Conservation (phyloP, 1,140 invertebrate species). For the Drosophila guanche region DNA sequence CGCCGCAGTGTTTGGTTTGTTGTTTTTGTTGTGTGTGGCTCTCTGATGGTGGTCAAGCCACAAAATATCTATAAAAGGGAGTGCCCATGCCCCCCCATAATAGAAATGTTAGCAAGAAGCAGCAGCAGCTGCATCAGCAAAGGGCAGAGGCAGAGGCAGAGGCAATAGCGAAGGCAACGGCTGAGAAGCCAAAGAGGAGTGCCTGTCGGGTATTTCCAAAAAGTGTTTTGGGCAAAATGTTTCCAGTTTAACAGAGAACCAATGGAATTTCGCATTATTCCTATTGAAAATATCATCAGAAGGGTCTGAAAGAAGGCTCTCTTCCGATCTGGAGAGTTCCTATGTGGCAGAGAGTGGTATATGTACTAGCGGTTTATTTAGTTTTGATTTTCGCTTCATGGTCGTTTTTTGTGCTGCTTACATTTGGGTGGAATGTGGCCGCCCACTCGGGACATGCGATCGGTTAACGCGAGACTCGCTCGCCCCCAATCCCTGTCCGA, state of each 20-base stretch:
- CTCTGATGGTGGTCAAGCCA: slow-evolving; percentile 53
- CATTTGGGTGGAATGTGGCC: slow-evolving; percentile 32
- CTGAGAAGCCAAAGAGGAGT: slow-evolving; percentile 2
- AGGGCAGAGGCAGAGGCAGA: slow-evolving; percentile 7
- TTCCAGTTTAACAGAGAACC: no score
- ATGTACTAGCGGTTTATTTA: slow-evolving; percentile 22
- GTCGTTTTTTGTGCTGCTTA: slow-evolving; percentile 13
- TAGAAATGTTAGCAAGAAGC: slow-evolving; percentile 51
- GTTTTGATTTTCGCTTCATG: slow-evolving; percentile 30
- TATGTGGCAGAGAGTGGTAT: neutral
- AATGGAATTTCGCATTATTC: no score
- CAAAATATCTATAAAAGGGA: slow-evolving; percentile 48
- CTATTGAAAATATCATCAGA: no score
- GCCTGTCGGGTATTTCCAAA: no score
- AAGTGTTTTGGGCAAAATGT: no score
- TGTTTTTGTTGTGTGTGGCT: slow-evolving; percentile 7
- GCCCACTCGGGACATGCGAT: slow-evolving; percentile 48
- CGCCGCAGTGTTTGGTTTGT: slow-evolving; percentile 39
- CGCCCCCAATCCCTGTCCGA: neutral
- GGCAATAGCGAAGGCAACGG: slow-evolving; percentile 30
- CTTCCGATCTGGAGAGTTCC: no score
- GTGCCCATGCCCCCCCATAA: slow-evolving; percentile 40
- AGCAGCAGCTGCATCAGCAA: slow-evolving; percentile 10
- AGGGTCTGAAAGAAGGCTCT: no score
- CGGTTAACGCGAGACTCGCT: slow-evolving; percentile 21